phyloP scores from a whole-genome alignment of 1,140 invertebrate genomes.

The Drosophila nikananu region DNA sequence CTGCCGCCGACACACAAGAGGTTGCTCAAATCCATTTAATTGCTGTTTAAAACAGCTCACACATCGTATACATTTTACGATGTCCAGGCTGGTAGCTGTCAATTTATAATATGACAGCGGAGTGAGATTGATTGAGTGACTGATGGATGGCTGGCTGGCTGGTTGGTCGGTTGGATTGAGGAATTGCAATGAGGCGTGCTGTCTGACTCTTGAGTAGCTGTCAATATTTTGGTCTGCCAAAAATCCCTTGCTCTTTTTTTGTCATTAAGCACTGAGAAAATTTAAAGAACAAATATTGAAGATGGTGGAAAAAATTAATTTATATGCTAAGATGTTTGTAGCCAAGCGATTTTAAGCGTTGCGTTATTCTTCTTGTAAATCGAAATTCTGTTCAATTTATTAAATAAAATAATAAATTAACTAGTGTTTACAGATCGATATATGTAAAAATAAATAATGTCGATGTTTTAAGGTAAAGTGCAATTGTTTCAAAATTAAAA shows the following conservation, averaged over 20 bases:
- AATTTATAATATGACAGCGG: slow-evolving; percentile 29
- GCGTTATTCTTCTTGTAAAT: too few species aligned
- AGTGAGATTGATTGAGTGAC: slow-evolving; percentile 42
- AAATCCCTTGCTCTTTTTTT: neutral
- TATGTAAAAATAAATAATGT: too few species aligned
- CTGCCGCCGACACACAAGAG: slow-evolving; percentile 10
- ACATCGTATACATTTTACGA: slow-evolving; percentile 2
- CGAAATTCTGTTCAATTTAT: too few species aligned
- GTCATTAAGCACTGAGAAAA: neutral
- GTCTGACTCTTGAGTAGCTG: slow-evolving; percentile 27
- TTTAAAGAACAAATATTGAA: neutral
- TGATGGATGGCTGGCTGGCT: slow-evolving; percentile 30
- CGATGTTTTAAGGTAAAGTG: too few species aligned
- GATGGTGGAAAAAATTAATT: neutral
- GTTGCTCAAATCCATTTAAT: slow-evolving; percentile 27
- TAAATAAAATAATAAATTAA: too few species aligned
- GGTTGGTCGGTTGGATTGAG: slow-evolving; percentile 9
- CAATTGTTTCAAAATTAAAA: too few species aligned
- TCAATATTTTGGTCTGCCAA: slow-evolving; percentile 10
- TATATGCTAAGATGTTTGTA: neutral
- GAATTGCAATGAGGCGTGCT: slow-evolving; percentile 10
- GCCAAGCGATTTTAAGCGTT: too few species aligned
- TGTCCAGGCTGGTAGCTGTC: slow-evolving; percentile 33
- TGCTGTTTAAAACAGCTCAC: slow-evolving; percentile 10
- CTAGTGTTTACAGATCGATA: too few species aligned